Conservation (phyloP, 1,140 invertebrate species). For the Magallana gigas region DNA sequence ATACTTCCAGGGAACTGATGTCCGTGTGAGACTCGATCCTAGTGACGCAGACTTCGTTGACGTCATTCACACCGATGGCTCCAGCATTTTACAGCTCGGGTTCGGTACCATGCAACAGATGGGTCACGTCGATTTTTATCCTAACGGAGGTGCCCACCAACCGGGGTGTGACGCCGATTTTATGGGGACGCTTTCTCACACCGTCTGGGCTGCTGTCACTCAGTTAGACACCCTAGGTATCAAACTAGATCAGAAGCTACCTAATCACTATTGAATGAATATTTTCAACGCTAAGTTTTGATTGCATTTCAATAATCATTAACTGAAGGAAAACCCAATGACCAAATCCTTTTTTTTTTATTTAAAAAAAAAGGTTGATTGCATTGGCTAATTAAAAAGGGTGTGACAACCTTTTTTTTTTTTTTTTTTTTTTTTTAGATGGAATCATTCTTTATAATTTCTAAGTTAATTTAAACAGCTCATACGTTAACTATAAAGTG, state of each 20-base stretch:
- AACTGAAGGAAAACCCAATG: too few relatives aligned
- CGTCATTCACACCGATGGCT: slow-evolving; percentile 96
- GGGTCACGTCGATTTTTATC: slow-evolving; percentile 94
- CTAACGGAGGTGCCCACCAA: slow-evolving; percentile 74
- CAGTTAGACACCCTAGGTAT: slow-evolving; percentile 64
- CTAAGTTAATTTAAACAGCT: too few relatives aligned
- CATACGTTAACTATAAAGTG: too few relatives aligned
- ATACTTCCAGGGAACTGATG: slow-evolving; percentile 82
- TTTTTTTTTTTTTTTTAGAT: too few relatives aligned
- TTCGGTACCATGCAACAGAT: slow-evolving; percentile 91
- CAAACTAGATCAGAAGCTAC: background rate
- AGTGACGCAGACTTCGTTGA: slow-evolving; percentile 94
- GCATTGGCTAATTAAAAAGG: too few relatives aligned
- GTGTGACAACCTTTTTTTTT: too few relatives aligned
- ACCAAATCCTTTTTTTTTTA: too few relatives aligned
- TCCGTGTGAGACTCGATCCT: slow-evolving; percentile 78
- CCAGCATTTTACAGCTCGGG: slow-evolving; percentile 60
- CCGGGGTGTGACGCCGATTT: slow-evolving; percentile 70
- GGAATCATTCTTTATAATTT: too few relatives aligned
- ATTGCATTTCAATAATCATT: too few relatives aligned
- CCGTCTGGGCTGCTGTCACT: slow-evolving; percentile 63
- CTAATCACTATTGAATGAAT: too few relatives aligned
- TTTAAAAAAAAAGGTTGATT: too few relatives aligned
- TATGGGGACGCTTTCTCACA: slow-evolving; percentile 60
- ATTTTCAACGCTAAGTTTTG: too few relatives aligned